These are phyloP conservation scores for Toxotes chatareus DNA, from an alignment of 2,113 vertebrate genomes.

Conservation along the genomic window DNA sequence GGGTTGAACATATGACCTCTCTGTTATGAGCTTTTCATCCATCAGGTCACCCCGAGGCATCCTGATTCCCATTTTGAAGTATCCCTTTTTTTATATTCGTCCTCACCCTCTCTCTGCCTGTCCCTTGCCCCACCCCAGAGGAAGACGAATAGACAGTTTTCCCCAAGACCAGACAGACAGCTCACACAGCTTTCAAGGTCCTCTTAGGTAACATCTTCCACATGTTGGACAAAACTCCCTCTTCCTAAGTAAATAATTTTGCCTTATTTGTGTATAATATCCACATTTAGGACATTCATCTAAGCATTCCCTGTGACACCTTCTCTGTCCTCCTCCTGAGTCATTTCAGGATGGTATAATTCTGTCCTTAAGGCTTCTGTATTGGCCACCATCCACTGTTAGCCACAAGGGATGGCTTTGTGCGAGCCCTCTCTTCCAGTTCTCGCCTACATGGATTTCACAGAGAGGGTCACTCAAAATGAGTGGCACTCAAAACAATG, in stretches of 20 bases:
- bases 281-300: constrained; percentile 45
- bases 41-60: constrained; percentile 26
- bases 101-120: constrained; percentile 40
- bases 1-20: constrained; percentile 21
- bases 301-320: constrained; percentile 51
- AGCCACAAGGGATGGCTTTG: constrained; percentile 71
- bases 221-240: constrained; percentile 47
- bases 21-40: constrained; percentile 20
- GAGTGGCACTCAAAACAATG: constrained; percentile 77
- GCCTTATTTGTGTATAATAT: constrained; percentile 60
- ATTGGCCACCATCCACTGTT: constrained; percentile 41
- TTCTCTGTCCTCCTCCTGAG: constrained; percentile 47
- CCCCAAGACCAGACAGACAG: constrained; percentile 64
- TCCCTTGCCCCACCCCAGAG: constrained; percentile 59
- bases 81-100: constrained; percentile 33
- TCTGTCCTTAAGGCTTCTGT: constrained; percentile 57
- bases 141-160: constrained; percentile 56
- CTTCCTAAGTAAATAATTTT: constrained; percentile 62
- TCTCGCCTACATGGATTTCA: constrained; percentile 71
- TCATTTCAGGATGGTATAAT: constrained; percentile 62
- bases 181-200: constrained; percentile 46
- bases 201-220: constrained; percentile 71
- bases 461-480: constrained; percentile 67
- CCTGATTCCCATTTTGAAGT: constrained; percentile 37
- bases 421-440: constrained; percentile 64